These are phyloP conservation scores for Xestoiulus laeticollis DNA, from an alignment of 2,888 invertebrate species.

Conservation along the genomic window DNA sequence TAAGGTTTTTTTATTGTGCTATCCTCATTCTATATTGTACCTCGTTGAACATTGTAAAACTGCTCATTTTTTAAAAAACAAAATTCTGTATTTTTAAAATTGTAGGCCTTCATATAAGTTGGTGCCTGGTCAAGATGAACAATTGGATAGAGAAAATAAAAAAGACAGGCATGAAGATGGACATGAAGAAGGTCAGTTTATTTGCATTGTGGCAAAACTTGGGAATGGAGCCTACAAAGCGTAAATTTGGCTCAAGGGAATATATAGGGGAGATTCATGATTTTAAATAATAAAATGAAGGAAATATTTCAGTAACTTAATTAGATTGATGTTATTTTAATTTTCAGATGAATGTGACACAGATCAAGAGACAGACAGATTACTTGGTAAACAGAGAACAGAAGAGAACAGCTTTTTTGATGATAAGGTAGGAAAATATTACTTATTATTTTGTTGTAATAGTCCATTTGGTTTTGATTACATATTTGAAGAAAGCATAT, in stretches of 20 bases:
- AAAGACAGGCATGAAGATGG: slow-evolving; percentile 49
- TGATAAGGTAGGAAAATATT: slow-evolving; percentile 58
- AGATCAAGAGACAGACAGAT: slow-evolving; percentile 95
- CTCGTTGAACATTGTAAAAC: no score
- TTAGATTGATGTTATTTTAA: neutral
- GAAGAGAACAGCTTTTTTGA: slow-evolving; percentile 59
- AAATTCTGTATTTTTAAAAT: neutral
- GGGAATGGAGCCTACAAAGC: no score
- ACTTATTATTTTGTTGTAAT: neutral
- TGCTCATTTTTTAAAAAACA: neutral
- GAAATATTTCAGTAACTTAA: neutral
- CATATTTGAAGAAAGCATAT: no score
- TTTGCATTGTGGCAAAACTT: neutral
- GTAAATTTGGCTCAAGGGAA: no score
- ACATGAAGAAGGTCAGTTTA: slow-evolving; percentile 48
- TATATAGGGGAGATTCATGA: neutral
- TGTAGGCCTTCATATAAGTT: neutral
- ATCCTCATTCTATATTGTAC: no score
- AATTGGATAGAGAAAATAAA: slow-evolving; percentile 4
- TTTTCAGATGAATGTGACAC: slow-evolving; percentile 83
- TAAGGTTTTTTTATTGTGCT: no score
- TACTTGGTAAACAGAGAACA: slow-evolving; percentile 89
- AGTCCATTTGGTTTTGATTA: no score
- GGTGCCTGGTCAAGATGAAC: neutral
- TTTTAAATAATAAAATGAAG: neutral